Conservation (phyloP, 2,888 invertebrate species). For the Deroplatys truncata region DNA sequence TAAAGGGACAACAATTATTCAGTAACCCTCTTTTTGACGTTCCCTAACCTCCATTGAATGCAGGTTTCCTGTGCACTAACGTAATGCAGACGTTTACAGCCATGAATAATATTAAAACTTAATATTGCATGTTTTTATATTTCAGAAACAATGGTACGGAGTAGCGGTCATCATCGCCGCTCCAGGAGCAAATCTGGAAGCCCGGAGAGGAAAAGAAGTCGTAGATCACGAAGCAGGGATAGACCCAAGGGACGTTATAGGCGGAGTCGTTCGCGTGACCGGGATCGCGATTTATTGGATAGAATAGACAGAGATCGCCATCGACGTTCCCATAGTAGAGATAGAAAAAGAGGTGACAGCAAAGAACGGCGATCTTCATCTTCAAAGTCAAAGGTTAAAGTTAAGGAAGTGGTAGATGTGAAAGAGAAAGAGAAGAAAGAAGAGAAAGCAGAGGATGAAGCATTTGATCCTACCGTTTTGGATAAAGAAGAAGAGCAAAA, state of each 20-base stretch:
- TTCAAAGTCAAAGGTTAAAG: conserved; percentile 47
- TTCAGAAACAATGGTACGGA: background rate
- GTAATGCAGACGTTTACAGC: too few relatives aligned
- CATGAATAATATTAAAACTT: too few relatives aligned
- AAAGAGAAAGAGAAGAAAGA: conserved; percentile 39
- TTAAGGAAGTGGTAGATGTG: conserved; percentile 30
- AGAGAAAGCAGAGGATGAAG: conserved; percentile 45
- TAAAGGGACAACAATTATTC: background rate
- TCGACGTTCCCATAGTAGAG: conserved; percentile 37
- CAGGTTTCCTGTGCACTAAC: too few relatives aligned
- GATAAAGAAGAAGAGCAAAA: conserved; percentile 89
- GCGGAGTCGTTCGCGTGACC: conserved; percentile 37
- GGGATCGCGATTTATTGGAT: conserved; percentile 33
- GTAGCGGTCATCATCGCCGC: conserved; percentile 41
- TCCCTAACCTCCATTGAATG: background rate
- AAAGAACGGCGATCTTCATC: conserved; percentile 59
- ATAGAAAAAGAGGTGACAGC: conserved; percentile 53
- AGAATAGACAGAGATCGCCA: conserved; percentile 34
- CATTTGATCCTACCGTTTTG: conserved; percentile 68
- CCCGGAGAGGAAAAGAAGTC: conserved; percentile 56
- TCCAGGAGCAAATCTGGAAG: conserved; percentile 57
- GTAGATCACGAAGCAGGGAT: conserved; percentile 56
- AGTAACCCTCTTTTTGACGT: background rate
- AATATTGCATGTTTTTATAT: background rate
- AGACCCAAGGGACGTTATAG: conserved; percentile 48